Conservation (phyloP, 2,888 invertebrate genomes). For the Thecophora atra region DNA sequence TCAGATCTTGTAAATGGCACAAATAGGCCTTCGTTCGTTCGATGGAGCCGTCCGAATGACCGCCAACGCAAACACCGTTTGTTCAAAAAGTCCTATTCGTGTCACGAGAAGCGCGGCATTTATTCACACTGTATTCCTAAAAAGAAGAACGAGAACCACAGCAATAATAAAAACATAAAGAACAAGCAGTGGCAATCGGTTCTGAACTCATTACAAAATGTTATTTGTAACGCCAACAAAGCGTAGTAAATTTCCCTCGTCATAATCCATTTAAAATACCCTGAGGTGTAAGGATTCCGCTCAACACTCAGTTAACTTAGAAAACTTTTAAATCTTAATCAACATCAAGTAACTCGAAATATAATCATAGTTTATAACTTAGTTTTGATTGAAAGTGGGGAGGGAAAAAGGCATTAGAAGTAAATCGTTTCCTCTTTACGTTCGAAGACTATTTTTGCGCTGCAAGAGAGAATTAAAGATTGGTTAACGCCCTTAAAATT, state of each 20-base stretch:
- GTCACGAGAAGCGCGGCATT: conserved; percentile 6
- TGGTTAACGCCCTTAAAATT: no score
- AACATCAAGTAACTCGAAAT: not conserved
- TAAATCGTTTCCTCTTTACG: no score
- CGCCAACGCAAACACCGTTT: conserved; percentile 9
- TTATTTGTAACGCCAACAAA: not conserved
- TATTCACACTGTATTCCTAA: not conserved
- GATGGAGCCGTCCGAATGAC: conserved; percentile 4
- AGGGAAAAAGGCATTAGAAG: no score
- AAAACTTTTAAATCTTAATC: conserved; percentile 28
- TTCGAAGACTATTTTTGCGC: no score
- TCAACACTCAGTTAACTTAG: not conserved
- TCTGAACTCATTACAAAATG: conserved; percentile 16
- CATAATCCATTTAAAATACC: conserved; percentile 9
- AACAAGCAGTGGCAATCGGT: not conserved
- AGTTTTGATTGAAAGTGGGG: no score
- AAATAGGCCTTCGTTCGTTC: not conserved
- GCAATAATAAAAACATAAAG: not conserved
- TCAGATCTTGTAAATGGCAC: conserved; percentile 14
- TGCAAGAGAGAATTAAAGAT: no score
- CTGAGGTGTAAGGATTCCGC: conserved; percentile 1
- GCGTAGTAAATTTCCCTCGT: not conserved
- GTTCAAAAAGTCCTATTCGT: not conserved
- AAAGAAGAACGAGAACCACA: conserved; percentile 12
- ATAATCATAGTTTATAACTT: not conserved